Evolutionary conservation across 1,140 invertebrate species (phyloP), one percentile per base, ranked within the genome.

Genomic region (Drosophila mauritiana): DNA sequence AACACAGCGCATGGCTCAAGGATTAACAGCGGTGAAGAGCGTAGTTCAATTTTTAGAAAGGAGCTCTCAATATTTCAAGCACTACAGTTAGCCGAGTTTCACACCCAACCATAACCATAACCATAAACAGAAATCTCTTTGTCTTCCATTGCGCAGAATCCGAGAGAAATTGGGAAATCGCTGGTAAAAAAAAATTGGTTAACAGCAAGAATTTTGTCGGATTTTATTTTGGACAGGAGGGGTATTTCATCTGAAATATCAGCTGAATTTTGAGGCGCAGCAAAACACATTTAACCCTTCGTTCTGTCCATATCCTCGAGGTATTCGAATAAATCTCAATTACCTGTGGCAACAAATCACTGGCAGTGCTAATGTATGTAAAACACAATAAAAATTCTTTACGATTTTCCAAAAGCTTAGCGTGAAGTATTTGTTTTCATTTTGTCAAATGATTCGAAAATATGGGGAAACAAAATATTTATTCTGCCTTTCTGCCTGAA

Each of bases 301-400:
- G 17, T 52, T 45, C n/a, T 12, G 52, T 27, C 36, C 52, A 27
- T 15, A 43, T 49, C 25, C 53, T 59, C 25, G 36, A 46, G 43
- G 39, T 51, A 55, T 37, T 46, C 52, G 39, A 62, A 62, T 76
- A 78, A 76, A 76, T 77, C 56, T 56, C 57, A 70, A 53, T 64
- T 54, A 56, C 53, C 42, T 11, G 39, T 11, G 43, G 45, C 25
- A 48, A 74, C 72, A 74, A 73, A 74, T 74, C 72, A 74, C 69
- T 63, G 69, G 51, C 52, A 51, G n/a, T 45, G 31, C 59, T 62
- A 64, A 72, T 72, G 64, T 39, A 70, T 37, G 54, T 22, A 22
- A 52, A 37, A 34, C 37, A 53, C 46, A 53, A 68, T 64, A 68
- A 65, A 65, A 68, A 68, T 17, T 52, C 31, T 36, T 27, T 42